These are phyloP conservation scores for Limnephilus marmoratus DNA, from an alignment of 2,888 invertebrate genomes.

Conservation along the genomic window DNA sequence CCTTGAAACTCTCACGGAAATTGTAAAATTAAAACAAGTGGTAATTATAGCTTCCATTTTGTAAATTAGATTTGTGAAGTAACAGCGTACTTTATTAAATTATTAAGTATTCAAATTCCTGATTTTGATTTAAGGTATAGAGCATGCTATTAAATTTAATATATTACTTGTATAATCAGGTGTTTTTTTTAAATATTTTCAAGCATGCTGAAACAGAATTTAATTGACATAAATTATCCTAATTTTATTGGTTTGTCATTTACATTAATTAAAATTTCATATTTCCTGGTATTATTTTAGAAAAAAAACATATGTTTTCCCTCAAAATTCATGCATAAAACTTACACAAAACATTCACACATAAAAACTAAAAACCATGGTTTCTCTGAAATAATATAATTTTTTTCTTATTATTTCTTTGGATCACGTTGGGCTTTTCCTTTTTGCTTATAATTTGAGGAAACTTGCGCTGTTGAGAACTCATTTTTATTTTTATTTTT, in stretches of 20 bases:
- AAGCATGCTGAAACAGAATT: not conserved
- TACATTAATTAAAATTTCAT: not conserved
- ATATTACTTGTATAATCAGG: not conserved
- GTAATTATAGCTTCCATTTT: not conserved
- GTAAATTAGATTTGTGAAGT: not conserved
- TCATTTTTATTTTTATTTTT: slow-evolving; percentile 29
- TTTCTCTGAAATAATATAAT: not conserved
- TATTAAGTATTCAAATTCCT: not conserved
- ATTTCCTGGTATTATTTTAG: not conserved
- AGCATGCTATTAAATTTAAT: not conserved
- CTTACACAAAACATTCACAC: not conserved
- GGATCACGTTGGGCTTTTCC: not conserved
- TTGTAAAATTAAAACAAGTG: not conserved
- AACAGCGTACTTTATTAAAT: not conserved
- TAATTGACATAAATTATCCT: not conserved
- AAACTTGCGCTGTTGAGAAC: slow-evolving; percentile 31
- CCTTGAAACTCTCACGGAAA: not conserved
- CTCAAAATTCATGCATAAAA: not conserved
- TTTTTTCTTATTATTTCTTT: not conserved
- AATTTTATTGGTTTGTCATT: not conserved
- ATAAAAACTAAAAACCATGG: not conserved
- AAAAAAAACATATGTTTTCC: not conserved
- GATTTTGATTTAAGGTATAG: not conserved
- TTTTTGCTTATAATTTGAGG: not conserved
- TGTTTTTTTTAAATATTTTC: not conserved